A percentile compares a stretch with the other conserved stretches of the same genome.
Conservation (phyloP, 2,888 invertebrate genomes). For the Rotaria magnacalcarata region DNA sequence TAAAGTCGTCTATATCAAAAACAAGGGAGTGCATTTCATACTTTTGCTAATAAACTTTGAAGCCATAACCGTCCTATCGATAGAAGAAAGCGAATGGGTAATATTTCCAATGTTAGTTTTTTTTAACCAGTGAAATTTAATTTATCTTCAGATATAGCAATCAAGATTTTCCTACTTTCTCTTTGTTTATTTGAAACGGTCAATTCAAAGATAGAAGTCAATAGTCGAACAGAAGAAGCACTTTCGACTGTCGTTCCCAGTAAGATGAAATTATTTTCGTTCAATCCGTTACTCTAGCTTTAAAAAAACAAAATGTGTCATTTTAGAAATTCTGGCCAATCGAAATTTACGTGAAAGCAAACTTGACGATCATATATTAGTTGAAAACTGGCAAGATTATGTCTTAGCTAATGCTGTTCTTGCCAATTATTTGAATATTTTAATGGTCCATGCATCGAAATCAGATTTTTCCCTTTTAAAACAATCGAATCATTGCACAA, state of each 20-base stretch:
- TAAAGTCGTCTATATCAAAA: no score
- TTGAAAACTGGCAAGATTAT: slow-evolving; percentile 1
- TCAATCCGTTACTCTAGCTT: no score
- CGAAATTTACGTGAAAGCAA: background rate
- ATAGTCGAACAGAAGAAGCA: background rate
- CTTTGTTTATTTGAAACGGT: background rate
- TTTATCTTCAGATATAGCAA: background rate
- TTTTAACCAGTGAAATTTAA: background rate
- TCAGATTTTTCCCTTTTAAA: background rate
- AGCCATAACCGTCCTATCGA: background rate
- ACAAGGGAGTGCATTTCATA: no score
- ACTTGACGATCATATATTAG: background rate
- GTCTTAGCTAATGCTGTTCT: background rate
- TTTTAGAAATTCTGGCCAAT: background rate
- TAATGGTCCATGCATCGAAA: background rate
- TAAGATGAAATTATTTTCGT: no score
- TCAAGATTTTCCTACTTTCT: background rate
- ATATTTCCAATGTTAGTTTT: background rate
- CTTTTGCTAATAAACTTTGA: no score
- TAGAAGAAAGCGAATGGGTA: background rate
- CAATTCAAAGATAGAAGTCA: background rate
- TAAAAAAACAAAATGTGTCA: background rate
- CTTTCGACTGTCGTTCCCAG: no score
- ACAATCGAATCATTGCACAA: background rate
- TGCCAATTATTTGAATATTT: background rate